Percentiles rank a stretch among this genome's conserved stretches.
Evolutionary conservation across 2,888 invertebrate species (phyloP).

Genomic region (Megalurothrips usitatus): DNA sequence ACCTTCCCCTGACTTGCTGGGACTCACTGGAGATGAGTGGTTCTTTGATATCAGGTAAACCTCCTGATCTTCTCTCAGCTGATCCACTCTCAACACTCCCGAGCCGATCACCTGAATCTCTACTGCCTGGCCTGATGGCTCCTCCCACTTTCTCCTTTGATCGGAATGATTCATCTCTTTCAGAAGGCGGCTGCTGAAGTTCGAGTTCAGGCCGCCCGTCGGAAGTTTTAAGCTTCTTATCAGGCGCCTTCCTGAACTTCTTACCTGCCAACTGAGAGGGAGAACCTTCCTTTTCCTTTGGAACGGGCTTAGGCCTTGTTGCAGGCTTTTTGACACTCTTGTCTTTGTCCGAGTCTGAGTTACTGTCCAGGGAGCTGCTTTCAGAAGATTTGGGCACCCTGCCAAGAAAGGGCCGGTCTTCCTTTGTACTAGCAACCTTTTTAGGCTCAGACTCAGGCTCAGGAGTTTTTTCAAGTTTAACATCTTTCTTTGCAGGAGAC

Average conservation of each 20-base stretch:
- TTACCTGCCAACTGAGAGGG: slow-evolving; percentile 44
- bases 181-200: slow-evolving; percentile 66
- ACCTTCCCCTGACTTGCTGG: neutral
- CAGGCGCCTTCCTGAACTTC: slow-evolving; percentile 63
- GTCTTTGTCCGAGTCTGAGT: slow-evolving; percentile 45
- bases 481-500: slow-evolving; percentile 37
- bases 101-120: slow-evolving; percentile 58
- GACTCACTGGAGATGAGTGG: neutral
- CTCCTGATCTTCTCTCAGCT: slow-evolving; percentile 29
- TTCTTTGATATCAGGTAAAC: slow-evolving; percentile 30
- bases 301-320: slow-evolving; percentile 34
- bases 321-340: slow-evolving; percentile 37
- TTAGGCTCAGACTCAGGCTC: slow-evolving; percentile 29
- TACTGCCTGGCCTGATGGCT: slow-evolving; percentile 36
- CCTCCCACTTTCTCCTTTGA: slow-evolving; percentile 42
- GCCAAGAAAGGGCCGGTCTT: slow-evolving; percentile 76
- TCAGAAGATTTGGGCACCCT: slow-evolving; percentile 67
- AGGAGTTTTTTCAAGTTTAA: neutral
- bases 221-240: slow-evolving; percentile 81
- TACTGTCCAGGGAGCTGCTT: slow-evolving; percentile 51
- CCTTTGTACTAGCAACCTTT: slow-evolving; percentile 37
- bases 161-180: slow-evolving; percentile 66
- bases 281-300: slow-evolving; percentile 36
- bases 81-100: slow-evolving; percentile 55
- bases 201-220: slow-evolving; percentile 69